Percentiles rank a stretch among this genome's conserved stretches.
phyloP scores from a whole-genome alignment of 2,797 vertebrate genomes.

The Gymnoscopelus braueri region DNA sequence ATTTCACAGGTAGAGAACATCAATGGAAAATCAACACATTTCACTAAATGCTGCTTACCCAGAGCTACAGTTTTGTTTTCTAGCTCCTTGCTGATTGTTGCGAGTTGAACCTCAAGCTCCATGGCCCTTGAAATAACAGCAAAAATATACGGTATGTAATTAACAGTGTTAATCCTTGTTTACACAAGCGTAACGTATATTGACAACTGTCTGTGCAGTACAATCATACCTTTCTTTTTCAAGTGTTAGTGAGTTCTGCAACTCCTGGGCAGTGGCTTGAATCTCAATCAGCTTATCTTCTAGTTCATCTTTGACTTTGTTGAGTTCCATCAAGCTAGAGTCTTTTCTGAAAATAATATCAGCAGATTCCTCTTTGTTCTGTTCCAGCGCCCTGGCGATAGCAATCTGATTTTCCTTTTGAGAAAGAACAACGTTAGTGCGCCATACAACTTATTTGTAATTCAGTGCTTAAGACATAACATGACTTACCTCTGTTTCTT shows the following conservation, averaged over 20 bases:
- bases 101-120: constrained; percentile 77
- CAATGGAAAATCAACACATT: constrained; percentile 8
- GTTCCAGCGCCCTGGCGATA: constrained; percentile 77
- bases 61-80: constrained; percentile 79
- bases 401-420: constrained; percentile 74
- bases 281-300: constrained; percentile 74
- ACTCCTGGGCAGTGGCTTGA: constrained; percentile 70
- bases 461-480: constrained; percentile 42
- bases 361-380: constrained; percentile 73
- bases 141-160: neutral
- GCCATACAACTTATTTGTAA: neutral
- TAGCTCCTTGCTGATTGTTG: constrained; percentile 74
- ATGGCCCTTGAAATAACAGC: constrained; percentile 71
- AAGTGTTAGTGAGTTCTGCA: constrained; percentile 78
- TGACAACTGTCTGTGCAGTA: neutral
- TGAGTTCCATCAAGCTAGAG: constrained; percentile 79
- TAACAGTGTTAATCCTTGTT: too few relatives aligned
- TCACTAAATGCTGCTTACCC: constrained; percentile 73
- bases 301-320: constrained; percentile 75
- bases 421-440: constrained; percentile 19
- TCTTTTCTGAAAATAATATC: constrained; percentile 83
- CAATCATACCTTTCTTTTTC: constrained; percentile 83
- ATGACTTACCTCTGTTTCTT: constrained; percentile 81
- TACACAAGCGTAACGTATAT: too few relatives aligned
- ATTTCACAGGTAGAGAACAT: neutral